Evolutionary conservation across 2,113 vertebrate species (phyloP).

Genomic region (Platysteira castanea): DNA sequence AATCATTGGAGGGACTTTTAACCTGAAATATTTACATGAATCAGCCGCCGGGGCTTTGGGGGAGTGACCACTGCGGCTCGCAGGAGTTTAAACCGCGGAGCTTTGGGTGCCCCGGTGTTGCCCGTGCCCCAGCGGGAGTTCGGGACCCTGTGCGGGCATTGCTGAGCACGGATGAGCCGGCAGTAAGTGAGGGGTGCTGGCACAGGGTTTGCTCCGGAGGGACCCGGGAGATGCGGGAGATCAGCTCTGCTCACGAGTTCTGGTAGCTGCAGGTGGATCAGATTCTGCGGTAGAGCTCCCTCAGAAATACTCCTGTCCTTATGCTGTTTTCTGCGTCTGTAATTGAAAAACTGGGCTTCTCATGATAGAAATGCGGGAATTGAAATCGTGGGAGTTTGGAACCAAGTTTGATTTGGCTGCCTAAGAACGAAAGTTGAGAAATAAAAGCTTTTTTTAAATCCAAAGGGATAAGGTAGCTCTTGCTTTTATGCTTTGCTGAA

Average conservation of each 20-base stretch:
- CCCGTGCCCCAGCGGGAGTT: not conserved
- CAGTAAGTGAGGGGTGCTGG: slow-evolving; percentile 12
- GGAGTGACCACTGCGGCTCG: not conserved
- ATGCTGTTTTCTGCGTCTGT: not conserved
- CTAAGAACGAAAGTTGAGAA: not conserved
- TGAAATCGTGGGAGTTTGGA: not conserved
- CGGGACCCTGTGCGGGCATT: not conserved
- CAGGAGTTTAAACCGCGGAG: not conserved
- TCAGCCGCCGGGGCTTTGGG: slow-evolving; percentile 2
- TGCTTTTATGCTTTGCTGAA: not conserved
- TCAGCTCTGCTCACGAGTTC: not conserved
- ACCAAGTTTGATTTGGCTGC: not conserved
- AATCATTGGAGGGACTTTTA: slow-evolving; percentile 39
- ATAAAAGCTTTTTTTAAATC: not conserved
- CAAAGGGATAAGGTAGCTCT: not conserved
- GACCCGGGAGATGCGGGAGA: too few species aligned
- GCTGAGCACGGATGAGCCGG: not conserved
- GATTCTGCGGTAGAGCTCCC: not conserved
- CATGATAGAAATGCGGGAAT: not conserved
- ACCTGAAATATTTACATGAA: slow-evolving; percentile 44
- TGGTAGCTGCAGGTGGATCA: not conserved
- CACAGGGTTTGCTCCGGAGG: not conserved
- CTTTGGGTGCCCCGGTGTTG: not conserved
- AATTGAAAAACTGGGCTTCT: not conserved
- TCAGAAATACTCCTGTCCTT: not conserved